Conservation (phyloP, 2,113 vertebrate genomes). For the Mormoops blainvillei region DNA sequence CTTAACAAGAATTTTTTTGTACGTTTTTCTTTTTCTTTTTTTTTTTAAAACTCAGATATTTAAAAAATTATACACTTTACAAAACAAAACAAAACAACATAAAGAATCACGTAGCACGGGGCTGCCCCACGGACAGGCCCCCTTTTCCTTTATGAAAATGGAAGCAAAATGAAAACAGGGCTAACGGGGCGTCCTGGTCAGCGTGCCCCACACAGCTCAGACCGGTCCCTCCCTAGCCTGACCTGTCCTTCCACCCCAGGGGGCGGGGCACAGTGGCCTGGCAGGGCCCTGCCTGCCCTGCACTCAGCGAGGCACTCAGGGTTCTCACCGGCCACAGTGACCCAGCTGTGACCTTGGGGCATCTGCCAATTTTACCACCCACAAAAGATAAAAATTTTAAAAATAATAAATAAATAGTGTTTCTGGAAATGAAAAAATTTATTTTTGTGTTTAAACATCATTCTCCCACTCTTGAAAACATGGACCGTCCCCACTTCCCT, state of each 20-base stretch:
- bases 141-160: conserved; percentile 75
- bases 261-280: conserved; percentile 52
- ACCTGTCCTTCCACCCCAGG: background rate
- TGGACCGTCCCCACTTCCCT: background rate
- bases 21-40: conserved; percentile 58
- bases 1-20: conserved; percentile 79
- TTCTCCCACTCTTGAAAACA: conserved; percentile 58
- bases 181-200: conserved; percentile 45
- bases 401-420: conserved; percentile 75
- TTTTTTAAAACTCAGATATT: conserved; percentile 80
- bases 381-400: conserved; percentile 37
- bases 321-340: background rate
- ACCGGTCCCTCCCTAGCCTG: background rate
- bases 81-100: conserved; percentile 73
- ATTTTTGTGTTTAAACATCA: conserved; percentile 69
- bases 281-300: background rate
- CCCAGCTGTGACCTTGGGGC: background rate
- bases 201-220: background rate
- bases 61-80: conserved; percentile 83
- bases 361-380: conserved; percentile 22
- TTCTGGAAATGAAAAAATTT: conserved; percentile 73
- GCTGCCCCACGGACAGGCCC: conserved; percentile 66
- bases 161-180: conserved; percentile 40
- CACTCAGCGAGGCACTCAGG: background rate
- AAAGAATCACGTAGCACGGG: conserved; percentile 52